Conservation (phyloP, 2,113 vertebrate species). For the Morone chrysops region DNA sequence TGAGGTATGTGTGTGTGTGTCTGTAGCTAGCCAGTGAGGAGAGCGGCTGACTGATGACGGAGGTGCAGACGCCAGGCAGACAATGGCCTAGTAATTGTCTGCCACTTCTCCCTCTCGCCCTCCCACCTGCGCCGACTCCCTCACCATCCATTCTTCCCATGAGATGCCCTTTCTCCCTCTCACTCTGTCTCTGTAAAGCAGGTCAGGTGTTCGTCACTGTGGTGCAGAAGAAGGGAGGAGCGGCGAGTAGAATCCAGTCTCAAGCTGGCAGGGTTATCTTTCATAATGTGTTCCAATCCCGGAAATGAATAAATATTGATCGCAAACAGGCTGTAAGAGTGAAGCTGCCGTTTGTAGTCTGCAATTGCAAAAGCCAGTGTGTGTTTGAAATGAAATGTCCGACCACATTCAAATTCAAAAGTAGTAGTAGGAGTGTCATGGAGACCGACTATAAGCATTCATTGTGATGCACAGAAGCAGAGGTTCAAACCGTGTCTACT, state of each 20-base stretch:
- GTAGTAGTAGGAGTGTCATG: too few species aligned
- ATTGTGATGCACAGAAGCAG: too few species aligned
- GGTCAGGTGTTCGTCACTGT: slow-evolving; percentile 52
- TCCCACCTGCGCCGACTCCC: slow-evolving; percentile 30
- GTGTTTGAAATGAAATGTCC: not conserved
- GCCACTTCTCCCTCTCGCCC: slow-evolving; percentile 53
- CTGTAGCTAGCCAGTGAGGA: slow-evolving; percentile 70
- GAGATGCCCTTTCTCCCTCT: slow-evolving; percentile 31
- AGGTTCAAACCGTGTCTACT: too few species aligned
- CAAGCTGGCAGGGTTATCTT: not conserved
- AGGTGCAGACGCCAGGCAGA: slow-evolving; percentile 79
- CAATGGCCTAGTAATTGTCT: slow-evolving; percentile 81
- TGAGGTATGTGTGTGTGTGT: slow-evolving; percentile 19
- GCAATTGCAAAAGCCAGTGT: not conserved
- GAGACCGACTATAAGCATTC: too few species aligned
- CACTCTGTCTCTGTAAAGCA: slow-evolving; percentile 54
- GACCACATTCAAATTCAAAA: too few species aligned
- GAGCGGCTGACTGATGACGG: slow-evolving; percentile 70
- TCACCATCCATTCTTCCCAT: slow-evolving; percentile 28
- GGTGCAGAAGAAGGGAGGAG: not conserved
- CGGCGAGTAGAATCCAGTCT: slow-evolving; percentile 7
- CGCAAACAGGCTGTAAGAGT: not conserved
- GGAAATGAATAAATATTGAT: not conserved
- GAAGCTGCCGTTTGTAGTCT: not conserved
- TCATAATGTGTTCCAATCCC: not conserved